A percentile compares a stretch with the other conserved stretches of the same genome.
phyloP scores from a whole-genome alignment of 2,113 vertebrate genomes.

The Hymenochirus boettgeri region DNA sequence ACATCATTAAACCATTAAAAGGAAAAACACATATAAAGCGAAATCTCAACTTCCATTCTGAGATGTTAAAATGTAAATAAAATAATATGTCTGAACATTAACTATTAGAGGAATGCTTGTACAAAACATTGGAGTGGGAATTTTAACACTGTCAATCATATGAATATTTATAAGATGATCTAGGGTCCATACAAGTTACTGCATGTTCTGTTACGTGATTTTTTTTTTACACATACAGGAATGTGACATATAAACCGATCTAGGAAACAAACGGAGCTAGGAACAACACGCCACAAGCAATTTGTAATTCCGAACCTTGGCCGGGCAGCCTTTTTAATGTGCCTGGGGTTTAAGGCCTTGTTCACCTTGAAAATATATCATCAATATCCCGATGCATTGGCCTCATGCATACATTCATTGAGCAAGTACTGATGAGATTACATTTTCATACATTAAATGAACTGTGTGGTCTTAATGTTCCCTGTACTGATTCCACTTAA shows the following conservation, averaged over 20 bases:
- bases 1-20: too few relatives aligned
- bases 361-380: slow-evolving; percentile 44
- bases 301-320: background rate
- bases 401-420: slow-evolving; percentile 46
- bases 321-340: slow-evolving; percentile 21
- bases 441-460: slow-evolving; percentile 51
- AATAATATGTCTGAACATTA: too few relatives aligned
- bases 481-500: background rate
- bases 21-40: too few relatives aligned
- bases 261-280: background rate
- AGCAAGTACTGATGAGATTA: slow-evolving; percentile 49
- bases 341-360: slow-evolving; percentile 39
- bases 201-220: background rate
- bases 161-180: too few relatives aligned
- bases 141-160: too few relatives aligned
- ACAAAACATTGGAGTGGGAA: too few relatives aligned
- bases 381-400: slow-evolving; percentile 15
- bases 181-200: too few relatives aligned
- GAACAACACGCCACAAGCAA: slow-evolving; percentile 2
- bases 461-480: slow-evolving; percentile 46
- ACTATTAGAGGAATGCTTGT: too few relatives aligned
- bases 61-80: too few relatives aligned
- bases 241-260: background rate
- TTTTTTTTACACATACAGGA: background rate
- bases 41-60: too few relatives aligned